Evolutionary conservation across 30 jellyfish, hydroid and myxozoan species (phyloP).

Genomic region (Hydra vulgaris): DNA sequence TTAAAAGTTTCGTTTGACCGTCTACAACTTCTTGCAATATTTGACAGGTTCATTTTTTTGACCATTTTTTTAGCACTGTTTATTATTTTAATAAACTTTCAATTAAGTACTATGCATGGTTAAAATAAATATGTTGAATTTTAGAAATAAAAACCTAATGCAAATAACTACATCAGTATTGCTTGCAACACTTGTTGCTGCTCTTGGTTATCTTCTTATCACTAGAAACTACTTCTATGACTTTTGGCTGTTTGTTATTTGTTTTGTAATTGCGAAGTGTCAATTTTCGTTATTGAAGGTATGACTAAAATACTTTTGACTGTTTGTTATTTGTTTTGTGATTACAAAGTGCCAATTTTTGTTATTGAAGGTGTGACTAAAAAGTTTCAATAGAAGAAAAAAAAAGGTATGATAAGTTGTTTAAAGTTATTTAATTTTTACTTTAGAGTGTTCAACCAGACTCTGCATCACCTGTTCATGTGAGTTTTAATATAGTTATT

Average conservation of each 20-base stretch:
- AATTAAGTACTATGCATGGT: too few species aligned
- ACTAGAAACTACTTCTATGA: conserved; percentile 56
- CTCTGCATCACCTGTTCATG: conserved; percentile 95
- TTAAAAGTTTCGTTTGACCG: conserved; percentile 81
- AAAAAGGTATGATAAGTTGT: not conserved
- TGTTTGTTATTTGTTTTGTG: too few species aligned
- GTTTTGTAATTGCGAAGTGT: conserved; percentile 93
- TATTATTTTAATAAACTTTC: too few species aligned
- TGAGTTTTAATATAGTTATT: conserved; percentile 16
- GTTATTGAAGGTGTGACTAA: too few species aligned
- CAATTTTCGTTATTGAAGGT: conserved; percentile 90
- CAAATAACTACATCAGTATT: conserved; percentile 47
- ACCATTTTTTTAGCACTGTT: not conserved
- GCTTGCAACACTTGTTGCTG: conserved; percentile 65
- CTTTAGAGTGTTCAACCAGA: conserved; percentile 94
- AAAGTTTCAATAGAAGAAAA: too few species aligned
- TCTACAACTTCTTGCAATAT: conserved; percentile 54
- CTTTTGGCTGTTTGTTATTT: conserved; percentile 68
- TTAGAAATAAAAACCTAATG: conserved; percentile 51
- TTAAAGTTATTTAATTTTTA: not conserved
- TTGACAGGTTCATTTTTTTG: conserved; percentile 54
- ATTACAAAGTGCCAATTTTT: too few species aligned
- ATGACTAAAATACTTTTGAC: not conserved
- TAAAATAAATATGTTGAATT: too few species aligned
- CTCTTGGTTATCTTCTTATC: conserved; percentile 61